These are phyloP conservation scores for Aleiodes alternator DNA, from an alignment of 2,888 invertebrate genomes.

Conservation along the genomic window DNA sequence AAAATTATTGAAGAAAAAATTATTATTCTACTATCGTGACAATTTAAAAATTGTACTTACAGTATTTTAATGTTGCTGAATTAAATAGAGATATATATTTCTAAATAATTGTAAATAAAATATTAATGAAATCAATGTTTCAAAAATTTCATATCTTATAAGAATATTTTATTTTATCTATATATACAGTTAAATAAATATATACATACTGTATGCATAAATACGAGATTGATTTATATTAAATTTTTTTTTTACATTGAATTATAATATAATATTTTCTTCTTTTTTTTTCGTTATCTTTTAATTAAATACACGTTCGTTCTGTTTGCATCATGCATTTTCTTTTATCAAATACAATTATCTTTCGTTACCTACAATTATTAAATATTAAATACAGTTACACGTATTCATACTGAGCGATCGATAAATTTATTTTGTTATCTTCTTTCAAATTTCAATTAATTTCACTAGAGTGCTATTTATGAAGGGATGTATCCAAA, in stretches of 20 bases:
- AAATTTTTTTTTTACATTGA: constrained; percentile 25
- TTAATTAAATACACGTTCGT: constrained; percentile 24
- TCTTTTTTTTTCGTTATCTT: neutral
- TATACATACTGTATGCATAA: constrained; percentile 43
- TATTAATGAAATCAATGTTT: neutral
- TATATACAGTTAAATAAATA: constrained; percentile 47
- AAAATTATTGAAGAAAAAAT: neutral
- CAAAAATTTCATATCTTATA: constrained; percentile 59
- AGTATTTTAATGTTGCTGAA: constrained; percentile 28
- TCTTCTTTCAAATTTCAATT: constrained; percentile 45
- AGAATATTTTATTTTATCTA: constrained; percentile 68
- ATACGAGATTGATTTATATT: constrained; percentile 34
- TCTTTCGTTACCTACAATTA: constrained; percentile 46
- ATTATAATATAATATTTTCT: constrained; percentile 25
- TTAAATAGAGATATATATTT: constrained; percentile 26
- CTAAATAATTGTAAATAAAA: constrained; percentile 12
- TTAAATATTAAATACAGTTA: constrained; percentile 51
- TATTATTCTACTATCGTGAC: neutral
- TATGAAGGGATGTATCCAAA: neutral
- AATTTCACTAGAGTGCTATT: constrained; percentile 37
- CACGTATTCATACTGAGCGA: constrained; percentile 60
- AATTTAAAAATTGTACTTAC: constrained; percentile 29
- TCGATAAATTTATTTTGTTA: constrained; percentile 67
- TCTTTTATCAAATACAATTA: constrained; percentile 23
- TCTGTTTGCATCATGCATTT: constrained; percentile 41